These are phyloP conservation scores for Ligdia adustata DNA, from an alignment of 2,888 invertebrate species.

Conservation along the genomic window DNA sequence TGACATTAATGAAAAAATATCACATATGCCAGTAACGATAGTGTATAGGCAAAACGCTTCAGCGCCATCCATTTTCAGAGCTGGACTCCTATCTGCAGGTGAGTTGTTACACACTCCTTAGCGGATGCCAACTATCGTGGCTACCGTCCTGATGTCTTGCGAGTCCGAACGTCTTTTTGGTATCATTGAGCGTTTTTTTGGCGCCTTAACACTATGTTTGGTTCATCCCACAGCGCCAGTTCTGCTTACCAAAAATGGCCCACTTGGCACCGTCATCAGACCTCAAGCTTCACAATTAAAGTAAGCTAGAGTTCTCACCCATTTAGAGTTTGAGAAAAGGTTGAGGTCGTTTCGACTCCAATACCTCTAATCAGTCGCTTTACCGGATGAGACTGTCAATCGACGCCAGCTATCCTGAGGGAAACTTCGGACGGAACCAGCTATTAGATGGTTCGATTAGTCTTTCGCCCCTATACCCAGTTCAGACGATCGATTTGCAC, in stretches of 20 bases:
- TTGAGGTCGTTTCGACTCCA: constrained; percentile 88
- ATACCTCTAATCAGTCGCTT: constrained; percentile 90
- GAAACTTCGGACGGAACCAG: constrained; percentile 91
- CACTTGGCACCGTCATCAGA: constrained; percentile 86
- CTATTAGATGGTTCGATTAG: constrained; percentile 91
- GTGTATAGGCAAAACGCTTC: constrained; percentile 80
- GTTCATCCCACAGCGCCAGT: constrained; percentile 92
- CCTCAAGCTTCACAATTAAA: constrained; percentile 80
- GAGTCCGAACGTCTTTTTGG: constrained; percentile 58
- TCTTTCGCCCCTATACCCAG: constrained; percentile 89
- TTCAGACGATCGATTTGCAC: constrained; percentile 92
- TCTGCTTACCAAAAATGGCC: constrained; percentile 91
- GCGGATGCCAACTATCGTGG: constrained; percentile 90
- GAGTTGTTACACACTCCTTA: constrained; percentile 83
- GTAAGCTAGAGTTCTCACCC: constrained; percentile 87
- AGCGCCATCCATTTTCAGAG: constrained; percentile 88
- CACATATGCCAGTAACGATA: constrained; percentile 66
- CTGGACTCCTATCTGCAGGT: constrained; percentile 85
- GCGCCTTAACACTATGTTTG: constrained; percentile 88
- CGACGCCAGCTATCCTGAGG: constrained; percentile 88
- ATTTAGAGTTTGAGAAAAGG: constrained; percentile 92
- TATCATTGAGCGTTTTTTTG: constrained; percentile 79
- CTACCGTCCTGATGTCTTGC: constrained; percentile 82
- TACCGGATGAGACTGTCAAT: constrained; percentile 86
- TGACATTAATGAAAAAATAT: constrained; percentile 42